phyloP scores from a whole-genome alignment of 2,888 invertebrate genomes.

The Galerucella calmariensis region DNA sequence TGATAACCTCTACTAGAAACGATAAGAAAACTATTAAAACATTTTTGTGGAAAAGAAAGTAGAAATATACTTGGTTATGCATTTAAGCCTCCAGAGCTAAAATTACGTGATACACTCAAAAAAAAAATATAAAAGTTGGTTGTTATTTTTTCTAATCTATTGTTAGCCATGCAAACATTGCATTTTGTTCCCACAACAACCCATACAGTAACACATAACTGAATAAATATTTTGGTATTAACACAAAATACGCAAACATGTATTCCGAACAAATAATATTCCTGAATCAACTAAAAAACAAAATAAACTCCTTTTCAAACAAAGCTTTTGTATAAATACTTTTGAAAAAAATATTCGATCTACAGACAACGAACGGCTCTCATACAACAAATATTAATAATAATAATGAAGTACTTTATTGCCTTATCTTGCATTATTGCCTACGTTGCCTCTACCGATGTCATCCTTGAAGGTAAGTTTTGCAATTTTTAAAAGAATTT shows the following conservation, averaged over 20 bases:
- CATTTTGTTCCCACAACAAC: conserved; percentile 6
- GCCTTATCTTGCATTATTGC: background rate
- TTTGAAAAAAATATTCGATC: conserved; percentile 10
- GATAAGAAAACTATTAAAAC: no score
- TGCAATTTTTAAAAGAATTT: background rate
- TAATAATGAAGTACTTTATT: conserved; percentile 12
- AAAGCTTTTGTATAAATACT: conserved; percentile 12
- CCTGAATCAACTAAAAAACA: background rate
- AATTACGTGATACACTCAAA: background rate
- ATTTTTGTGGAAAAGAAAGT: background rate
- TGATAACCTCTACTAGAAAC: no score
- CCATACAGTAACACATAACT: conserved; percentile 4
- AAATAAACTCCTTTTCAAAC: background rate
- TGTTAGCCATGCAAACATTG: background rate
- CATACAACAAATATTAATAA: background rate
- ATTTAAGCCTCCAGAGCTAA: background rate
- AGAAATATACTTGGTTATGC: background rate
- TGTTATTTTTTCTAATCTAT: background rate
- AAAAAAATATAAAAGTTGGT: background rate
- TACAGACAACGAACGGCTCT: conserved; percentile 4
- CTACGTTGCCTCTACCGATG: background rate
- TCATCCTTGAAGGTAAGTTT: conserved; percentile 3
- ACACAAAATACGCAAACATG: conserved; percentile 1
- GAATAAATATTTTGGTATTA: background rate
- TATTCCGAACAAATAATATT: background rate